Conservation (phyloP, 2,113 vertebrate species). For the Istiophorus platypterus region DNA sequence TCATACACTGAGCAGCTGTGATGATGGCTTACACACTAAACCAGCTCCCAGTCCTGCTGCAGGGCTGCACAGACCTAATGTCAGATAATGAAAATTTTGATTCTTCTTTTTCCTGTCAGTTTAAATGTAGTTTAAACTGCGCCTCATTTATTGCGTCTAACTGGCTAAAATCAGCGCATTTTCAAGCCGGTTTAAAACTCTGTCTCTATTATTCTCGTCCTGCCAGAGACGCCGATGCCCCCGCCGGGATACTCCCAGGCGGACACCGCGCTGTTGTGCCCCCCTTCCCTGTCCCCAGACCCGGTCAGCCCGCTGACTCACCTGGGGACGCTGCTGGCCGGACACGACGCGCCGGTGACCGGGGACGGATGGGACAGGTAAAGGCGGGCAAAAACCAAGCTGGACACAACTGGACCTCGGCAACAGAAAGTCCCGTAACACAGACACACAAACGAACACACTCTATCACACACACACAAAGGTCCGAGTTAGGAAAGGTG, state of each 20-base stretch:
- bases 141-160: too few species aligned
- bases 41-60: too few species aligned
- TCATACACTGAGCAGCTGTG: too few species aligned
- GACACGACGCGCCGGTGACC: conserved; percentile 61
- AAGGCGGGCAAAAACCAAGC: too few species aligned
- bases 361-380: conserved; percentile 77
- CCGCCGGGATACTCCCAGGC: background rate
- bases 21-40: too few species aligned
- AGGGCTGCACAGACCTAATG: too few species aligned
- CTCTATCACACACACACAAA: background rate
- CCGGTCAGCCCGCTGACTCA: conserved; percentile 75
- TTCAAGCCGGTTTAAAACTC: too few species aligned
- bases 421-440: background rate
- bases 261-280: conserved; percentile 44
- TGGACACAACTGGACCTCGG: background rate
- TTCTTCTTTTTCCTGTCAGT: too few species aligned
- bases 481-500: conserved; percentile 15
- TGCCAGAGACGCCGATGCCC: conserved; percentile 29
- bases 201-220: background rate
- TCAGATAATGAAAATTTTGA: too few species aligned
- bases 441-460: background rate
- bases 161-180: too few species aligned
- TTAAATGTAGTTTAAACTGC: too few species aligned
- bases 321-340: conserved; percentile 74
- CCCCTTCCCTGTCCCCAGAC: conserved; percentile 47